Evolutionary conservation across 2,113 vertebrate genomes (phyloP).

Genomic region (Camelus bactrianus): DNA sequence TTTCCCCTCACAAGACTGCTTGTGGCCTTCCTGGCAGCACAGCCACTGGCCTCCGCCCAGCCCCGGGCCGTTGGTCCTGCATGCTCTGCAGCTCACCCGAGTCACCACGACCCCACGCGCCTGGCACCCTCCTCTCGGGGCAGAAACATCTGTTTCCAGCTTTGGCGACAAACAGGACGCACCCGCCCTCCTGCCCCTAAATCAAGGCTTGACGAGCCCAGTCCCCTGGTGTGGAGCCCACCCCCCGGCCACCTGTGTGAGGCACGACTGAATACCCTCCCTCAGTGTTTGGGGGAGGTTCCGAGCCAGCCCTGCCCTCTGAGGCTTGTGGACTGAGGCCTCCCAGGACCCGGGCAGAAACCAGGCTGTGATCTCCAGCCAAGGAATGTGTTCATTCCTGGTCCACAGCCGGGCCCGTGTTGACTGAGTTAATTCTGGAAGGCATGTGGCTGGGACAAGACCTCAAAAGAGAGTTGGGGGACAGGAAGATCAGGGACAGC

Average conservation of each 20-base stretch:
- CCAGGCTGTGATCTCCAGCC: no score
- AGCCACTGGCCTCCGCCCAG: neutral
- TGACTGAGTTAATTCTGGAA: neutral
- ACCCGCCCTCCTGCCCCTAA: neutral
- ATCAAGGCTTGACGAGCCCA: neutral
- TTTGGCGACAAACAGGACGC: neutral
- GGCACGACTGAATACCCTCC: accelerated
- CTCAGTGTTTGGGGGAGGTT: accelerated
- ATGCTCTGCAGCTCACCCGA: neutral
- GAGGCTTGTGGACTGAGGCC: neutral
- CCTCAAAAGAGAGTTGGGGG: neutral
- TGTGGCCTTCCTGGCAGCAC: accelerated
- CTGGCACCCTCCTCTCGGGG: accelerated
- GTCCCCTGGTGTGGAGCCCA: accelerated
- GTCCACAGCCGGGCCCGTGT: accelerated
- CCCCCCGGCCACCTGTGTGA: neutral
- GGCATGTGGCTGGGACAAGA: accelerated
- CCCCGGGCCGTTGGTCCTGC: accelerated
- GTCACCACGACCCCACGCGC: accelerated
- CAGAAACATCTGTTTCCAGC: constrained; percentile 24
- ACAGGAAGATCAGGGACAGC: neutral
- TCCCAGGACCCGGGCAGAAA: neutral
- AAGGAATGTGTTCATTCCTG: accelerated
- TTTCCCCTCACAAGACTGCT: accelerated
- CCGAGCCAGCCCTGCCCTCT: no score